Evolutionary conservation across 2,113 vertebrate genomes (phyloP).

Genomic region (Centropus unirufus): DNA sequence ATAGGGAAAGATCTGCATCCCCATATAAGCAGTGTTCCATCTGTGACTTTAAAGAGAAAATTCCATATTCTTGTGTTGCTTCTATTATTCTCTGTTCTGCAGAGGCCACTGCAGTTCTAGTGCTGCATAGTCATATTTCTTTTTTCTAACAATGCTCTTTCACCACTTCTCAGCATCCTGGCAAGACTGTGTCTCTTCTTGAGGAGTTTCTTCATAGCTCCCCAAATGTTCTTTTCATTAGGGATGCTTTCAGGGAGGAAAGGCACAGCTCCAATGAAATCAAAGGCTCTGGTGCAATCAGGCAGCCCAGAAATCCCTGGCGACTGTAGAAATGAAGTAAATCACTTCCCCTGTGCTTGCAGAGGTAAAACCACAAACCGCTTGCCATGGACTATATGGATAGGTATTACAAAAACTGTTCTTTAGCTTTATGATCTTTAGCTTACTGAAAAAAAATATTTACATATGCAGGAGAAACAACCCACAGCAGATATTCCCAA

Average conservation of each 20-base stretch:
- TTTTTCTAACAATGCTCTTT: neutral
- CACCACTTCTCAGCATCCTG: neutral
- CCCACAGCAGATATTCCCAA: neutral
- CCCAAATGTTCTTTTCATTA: conserved; percentile 12
- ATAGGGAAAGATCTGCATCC: neutral
- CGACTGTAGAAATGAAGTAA: neutral
- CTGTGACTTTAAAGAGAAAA: neutral
- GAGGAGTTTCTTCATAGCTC: neutral
- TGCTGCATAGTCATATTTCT: neutral
- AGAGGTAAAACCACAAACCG: neutral
- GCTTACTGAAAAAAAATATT: neutral
- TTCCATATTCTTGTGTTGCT: neutral
- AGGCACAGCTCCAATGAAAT: neutral
- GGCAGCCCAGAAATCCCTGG: neutral
- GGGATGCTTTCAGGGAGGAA: neutral
- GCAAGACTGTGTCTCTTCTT: neutral
- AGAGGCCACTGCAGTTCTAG: neutral
- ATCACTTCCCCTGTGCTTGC: neutral
- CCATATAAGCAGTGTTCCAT: neutral
- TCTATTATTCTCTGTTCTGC: neutral
- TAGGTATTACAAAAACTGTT: neutral
- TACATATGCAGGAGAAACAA: neutral
- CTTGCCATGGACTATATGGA: neutral
- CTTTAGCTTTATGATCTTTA: neutral
- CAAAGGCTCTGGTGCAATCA: conserved; percentile 1